These are phyloP conservation scores for Jordanella pulchra DNA, from an alignment of 2,797 vertebrate genomes.

Conservation along the genomic window DNA sequence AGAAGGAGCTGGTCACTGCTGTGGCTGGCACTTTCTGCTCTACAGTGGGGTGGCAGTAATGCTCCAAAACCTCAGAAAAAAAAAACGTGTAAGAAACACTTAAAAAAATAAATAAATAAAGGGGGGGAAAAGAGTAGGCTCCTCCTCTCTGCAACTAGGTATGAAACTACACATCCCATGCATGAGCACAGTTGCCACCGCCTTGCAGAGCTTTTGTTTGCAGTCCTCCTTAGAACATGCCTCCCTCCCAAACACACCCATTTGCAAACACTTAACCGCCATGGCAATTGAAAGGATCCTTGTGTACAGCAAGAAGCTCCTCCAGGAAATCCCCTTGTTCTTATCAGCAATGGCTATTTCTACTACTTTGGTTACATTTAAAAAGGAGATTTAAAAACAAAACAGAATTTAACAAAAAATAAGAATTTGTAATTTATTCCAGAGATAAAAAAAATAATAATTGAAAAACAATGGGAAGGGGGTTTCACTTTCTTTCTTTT, in stretches of 20 bases:
- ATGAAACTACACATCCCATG: constrained; percentile 59
- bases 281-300: constrained; percentile 1
- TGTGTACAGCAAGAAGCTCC: constrained; percentile 17
- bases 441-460: not conserved
- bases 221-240: constrained; percentile 21
- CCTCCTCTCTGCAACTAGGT: constrained; percentile 60
- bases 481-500: constrained; percentile 60
- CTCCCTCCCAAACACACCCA: constrained; percentile 34
- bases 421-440: not conserved
- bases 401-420: not conserved
- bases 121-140: constrained; percentile 23
- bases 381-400: not conserved
- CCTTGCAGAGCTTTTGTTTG: constrained; percentile 37
- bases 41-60: constrained; percentile 74
- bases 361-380: not conserved
- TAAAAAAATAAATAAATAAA: constrained; percentile 25
- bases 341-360: not conserved
- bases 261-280: constrained; percentile 19
- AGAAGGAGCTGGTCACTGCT: constrained; percentile 47
- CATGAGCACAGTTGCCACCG: constrained; percentile 42
- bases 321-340: not conserved
- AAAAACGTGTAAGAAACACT: constrained; percentile 63
- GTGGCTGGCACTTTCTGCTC: constrained; percentile 50
- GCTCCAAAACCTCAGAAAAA: constrained; percentile 55
- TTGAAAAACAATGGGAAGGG: not conserved